A percentile compares a stretch with the other conserved stretches of the same genome.
Conservation (phyloP, 2,113 vertebrate species). For the Scortum barcoo region DNA sequence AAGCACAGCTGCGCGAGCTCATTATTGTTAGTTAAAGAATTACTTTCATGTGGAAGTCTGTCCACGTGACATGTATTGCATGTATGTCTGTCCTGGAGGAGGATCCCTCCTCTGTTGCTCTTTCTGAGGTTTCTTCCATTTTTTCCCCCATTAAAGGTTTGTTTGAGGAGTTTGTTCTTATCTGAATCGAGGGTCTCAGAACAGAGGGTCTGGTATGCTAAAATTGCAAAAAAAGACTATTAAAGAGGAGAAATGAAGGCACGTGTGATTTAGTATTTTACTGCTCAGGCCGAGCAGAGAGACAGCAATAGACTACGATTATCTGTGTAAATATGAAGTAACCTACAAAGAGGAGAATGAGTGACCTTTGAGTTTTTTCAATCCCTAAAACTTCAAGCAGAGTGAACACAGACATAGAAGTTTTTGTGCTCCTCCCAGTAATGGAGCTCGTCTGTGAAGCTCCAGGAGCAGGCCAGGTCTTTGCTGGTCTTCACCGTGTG, state of each 20-base stretch:
- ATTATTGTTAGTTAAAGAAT: background rate
- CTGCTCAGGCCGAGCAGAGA: background rate
- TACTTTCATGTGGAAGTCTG: background rate
- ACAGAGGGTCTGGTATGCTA: background rate
- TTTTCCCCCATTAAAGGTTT: background rate
- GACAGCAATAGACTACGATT: constrained; percentile 18
- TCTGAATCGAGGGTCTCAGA: background rate
- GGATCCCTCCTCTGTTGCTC: background rate
- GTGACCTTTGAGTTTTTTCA: background rate
- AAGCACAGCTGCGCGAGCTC: background rate
- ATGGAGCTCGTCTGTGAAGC: constrained; percentile 81
- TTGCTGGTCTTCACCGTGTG: constrained; percentile 78
- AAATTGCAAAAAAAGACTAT: background rate
- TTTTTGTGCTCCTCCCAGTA: constrained; percentile 82
- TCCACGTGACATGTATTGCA: background rate
- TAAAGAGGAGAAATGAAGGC: background rate
- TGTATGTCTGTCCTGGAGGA: background rate
- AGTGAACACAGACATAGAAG: constrained; percentile 82
- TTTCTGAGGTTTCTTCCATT: background rate
- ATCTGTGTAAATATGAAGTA: constrained; percentile 16
- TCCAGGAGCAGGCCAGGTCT: constrained; percentile 79
- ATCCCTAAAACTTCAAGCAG: constrained; percentile 63
- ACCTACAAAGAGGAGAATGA: background rate
- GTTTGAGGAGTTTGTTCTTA: background rate
- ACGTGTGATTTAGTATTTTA: constrained; percentile 12